Conservation (phyloP, 2,888 invertebrate species). For the Cyaniris semiargus region DNA sequence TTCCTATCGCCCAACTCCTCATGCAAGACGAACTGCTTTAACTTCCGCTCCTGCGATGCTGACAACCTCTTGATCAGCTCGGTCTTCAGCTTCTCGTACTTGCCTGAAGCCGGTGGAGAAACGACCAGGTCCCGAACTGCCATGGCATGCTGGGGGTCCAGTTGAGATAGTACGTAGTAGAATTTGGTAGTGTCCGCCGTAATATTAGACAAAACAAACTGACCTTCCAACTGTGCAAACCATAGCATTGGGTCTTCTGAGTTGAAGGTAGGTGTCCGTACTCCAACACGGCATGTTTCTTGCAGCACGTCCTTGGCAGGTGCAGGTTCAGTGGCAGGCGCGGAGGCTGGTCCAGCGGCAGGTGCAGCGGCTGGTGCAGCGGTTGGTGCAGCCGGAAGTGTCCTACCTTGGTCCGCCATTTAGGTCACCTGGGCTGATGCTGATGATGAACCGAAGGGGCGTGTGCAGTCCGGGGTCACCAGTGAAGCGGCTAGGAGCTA, state of each 20-base stretch:
- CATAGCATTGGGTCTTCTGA: background rate
- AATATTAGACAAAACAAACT: background rate
- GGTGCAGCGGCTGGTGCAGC: background rate
- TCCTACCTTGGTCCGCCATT: background rate
- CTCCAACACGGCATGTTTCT: background rate
- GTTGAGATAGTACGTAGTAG: background rate
- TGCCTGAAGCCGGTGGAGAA: background rate
- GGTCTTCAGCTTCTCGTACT: background rate
- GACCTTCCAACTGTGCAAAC: background rate
- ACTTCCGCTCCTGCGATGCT: background rate
- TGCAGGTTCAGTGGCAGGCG: background rate
- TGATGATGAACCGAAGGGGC: background rate
- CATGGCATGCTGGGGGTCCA: background rate
- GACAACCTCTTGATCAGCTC: background rate
- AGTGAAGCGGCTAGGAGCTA: background rate
- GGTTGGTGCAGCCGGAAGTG: background rate
- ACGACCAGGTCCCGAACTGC: background rate
- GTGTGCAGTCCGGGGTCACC: background rate
- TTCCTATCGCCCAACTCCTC: background rate
- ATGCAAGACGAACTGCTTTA: background rate
- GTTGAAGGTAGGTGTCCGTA: background rate
- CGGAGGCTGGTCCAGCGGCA: background rate
- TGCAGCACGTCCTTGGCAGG: background rate
- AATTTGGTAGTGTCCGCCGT: background rate
- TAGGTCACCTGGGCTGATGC: background rate